These are phyloP conservation scores for Drosophila mauritiana DNA, from an alignment of 1,140 invertebrate species.

Conservation along the genomic window DNA sequence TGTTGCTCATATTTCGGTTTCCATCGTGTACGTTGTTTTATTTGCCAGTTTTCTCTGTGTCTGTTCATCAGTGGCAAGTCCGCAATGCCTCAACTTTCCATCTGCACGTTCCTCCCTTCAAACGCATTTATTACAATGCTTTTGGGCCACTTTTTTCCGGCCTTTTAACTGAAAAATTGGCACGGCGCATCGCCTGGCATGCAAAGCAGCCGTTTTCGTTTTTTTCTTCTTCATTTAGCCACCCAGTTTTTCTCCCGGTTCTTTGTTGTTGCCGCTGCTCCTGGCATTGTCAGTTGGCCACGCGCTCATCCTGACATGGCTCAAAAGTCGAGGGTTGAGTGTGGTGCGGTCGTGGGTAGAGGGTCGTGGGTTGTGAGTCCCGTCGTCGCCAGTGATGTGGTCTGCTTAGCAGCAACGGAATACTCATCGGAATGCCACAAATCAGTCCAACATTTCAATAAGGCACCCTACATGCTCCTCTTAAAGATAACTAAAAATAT, in stretches of 20 bases:
- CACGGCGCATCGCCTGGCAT: constrained; percentile 73
- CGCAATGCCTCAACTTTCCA: not conserved
- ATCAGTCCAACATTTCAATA: constrained; percentile 49
- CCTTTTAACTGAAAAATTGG: constrained; percentile 82
- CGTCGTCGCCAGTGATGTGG: constrained; percentile 44
- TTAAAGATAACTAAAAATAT: not conserved
- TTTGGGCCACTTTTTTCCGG: constrained; percentile 61
- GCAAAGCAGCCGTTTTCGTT: constrained; percentile 74
- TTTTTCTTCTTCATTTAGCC: constrained; percentile 26
- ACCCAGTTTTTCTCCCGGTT: not conserved
- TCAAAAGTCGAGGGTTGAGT: constrained; percentile 35
- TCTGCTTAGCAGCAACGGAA: constrained; percentile 48
- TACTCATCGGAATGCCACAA: constrained; percentile 48
- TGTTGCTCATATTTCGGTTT: constrained; percentile 16
- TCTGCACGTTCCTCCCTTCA: constrained; percentile 33
- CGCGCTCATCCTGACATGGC: constrained; percentile 66
- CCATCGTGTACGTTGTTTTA: constrained; percentile 38
- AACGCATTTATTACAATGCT: constrained; percentile 81
- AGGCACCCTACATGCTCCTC: not conserved
- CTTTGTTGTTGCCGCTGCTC: constrained; percentile 39
- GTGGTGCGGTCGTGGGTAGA: constrained; percentile 1
- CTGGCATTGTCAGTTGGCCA: constrained; percentile 80
- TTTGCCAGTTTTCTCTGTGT: constrained; percentile 59
- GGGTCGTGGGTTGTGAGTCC: constrained; percentile 1
- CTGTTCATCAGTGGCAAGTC: constrained; percentile 64